Evolutionary conservation across 1,140 invertebrate genomes (phyloP).

Genomic region (Thaumetopoea pityocampa): DNA sequence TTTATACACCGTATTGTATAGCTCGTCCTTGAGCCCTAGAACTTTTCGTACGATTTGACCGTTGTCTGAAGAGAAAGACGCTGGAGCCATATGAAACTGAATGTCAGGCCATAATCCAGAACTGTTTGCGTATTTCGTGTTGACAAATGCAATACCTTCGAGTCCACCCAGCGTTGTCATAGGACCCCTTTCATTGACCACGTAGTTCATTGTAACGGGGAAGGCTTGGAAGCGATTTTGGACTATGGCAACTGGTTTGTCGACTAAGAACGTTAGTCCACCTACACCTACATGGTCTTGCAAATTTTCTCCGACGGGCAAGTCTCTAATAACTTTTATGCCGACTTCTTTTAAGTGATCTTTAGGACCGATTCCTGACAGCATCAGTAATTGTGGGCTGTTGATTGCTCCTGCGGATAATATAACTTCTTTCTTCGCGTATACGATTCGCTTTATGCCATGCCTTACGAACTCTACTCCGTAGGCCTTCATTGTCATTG

Average conservation of each 20-base stretch:
- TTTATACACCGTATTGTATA: constrained; percentile 86
- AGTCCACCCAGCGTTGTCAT: constrained; percentile 91
- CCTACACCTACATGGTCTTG: constrained; percentile 91
- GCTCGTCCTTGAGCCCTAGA: constrained; percentile 87
- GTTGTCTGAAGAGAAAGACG: constrained; percentile 87
- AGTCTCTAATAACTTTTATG: constrained; percentile 83
- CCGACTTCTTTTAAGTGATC: constrained; percentile 83
- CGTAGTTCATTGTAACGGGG: constrained; percentile 87
- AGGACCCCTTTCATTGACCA: constrained; percentile 85
- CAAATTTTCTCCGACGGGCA: constrained; percentile 86
- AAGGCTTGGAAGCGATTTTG: constrained; percentile 83
- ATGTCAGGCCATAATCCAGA: constrained; percentile 87
- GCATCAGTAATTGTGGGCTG: constrained; percentile 88
- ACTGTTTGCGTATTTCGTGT: constrained; percentile 86
- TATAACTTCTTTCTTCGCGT: constrained; percentile 86
- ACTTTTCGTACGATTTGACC: constrained; percentile 85
- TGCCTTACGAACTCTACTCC: constrained; percentile 86
- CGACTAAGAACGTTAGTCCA: constrained; percentile 87
- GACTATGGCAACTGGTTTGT: constrained; percentile 86
- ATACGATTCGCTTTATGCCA: constrained; percentile 79
- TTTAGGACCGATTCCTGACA: constrained; percentile 90
- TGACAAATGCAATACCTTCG: constrained; percentile 90
- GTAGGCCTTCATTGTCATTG: constrained; percentile 82
- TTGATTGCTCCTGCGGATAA: constrained; percentile 88
- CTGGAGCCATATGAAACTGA: constrained; percentile 92